phyloP scores from a whole-genome alignment of 2,888 invertebrate species.

The Seira ritae region DNA sequence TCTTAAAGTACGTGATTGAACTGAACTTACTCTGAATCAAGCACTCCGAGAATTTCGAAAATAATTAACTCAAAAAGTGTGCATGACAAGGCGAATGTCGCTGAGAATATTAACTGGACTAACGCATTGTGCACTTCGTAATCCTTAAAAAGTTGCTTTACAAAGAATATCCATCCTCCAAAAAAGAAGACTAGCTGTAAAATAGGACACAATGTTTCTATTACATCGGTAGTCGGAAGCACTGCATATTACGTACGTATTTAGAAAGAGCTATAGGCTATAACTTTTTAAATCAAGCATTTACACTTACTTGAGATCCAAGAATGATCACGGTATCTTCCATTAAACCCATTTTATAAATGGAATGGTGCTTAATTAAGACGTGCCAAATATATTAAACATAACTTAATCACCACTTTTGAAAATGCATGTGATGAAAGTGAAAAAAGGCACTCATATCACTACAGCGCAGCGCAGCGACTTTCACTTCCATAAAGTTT shows the following conservation, averaged over 20 bases:
- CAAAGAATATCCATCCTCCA: constrained; percentile 98
- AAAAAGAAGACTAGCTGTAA: constrained; percentile 93
- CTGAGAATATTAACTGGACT: constrained; percentile 96
- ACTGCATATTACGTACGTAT: no score
- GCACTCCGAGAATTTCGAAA: constrained; percentile 96
- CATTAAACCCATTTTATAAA: constrained; percentile 87
- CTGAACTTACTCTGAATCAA: constrained; percentile 87
- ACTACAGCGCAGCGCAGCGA: no score
- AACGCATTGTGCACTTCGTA: constrained; percentile 97
- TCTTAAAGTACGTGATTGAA: constrained; percentile 63
- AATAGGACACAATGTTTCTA: no score
- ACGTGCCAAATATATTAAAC: no score
- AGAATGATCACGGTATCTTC: constrained; percentile 90
- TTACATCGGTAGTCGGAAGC: no score
- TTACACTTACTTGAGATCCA: constrained; percentile 83
- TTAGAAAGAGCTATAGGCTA: neutral
- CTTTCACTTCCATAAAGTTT: no score
- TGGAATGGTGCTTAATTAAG: no score
- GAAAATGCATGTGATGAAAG: no score
- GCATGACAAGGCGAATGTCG: constrained; percentile 96
- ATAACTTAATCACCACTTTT: no score
- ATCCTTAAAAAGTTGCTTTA: constrained; percentile 96
- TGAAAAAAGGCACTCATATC: no score
- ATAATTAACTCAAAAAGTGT: constrained; percentile 99
- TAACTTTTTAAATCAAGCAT: constrained; percentile 26